phyloP scores from a whole-genome alignment of 2,888 invertebrate genomes.

The Napeogenes inachia region DNA sequence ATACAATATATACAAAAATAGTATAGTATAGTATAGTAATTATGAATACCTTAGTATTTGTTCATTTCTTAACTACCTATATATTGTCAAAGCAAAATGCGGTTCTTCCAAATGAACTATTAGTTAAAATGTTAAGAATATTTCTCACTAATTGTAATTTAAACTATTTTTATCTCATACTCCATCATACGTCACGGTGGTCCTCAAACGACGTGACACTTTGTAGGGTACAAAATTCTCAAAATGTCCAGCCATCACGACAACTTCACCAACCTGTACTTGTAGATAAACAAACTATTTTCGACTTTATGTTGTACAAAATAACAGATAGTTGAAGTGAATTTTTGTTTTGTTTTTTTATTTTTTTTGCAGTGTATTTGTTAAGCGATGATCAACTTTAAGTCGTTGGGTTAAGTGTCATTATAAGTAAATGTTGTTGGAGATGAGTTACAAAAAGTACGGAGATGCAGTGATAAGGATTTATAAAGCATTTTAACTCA shows the following conservation, averaged over 20 bases:
- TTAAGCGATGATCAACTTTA: not conserved
- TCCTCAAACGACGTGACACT: slow-evolving; percentile 63
- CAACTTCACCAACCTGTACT: slow-evolving; percentile 37
- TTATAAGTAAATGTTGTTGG: slow-evolving; percentile 5
- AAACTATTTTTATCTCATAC: slow-evolving; percentile 55
- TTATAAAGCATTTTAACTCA: slow-evolving; percentile 34
- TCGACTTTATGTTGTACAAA: slow-evolving; percentile 12
- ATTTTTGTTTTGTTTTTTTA: not conserved
- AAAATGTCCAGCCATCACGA: slow-evolving; percentile 70
- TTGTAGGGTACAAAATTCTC: slow-evolving; percentile 66
- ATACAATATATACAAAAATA: too few relatives aligned
- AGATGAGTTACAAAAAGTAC: slow-evolving; percentile 50
- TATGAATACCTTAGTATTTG: too few relatives aligned
- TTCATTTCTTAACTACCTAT: too few relatives aligned
- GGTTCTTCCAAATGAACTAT: too few relatives aligned
- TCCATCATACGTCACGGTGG: slow-evolving; percentile 58
- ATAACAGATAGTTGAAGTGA: slow-evolving; percentile 23
- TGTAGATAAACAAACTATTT: slow-evolving; percentile 2
- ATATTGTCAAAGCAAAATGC: too few relatives aligned
- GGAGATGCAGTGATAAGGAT: slow-evolving; percentile 55
- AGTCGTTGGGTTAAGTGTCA: not conserved
- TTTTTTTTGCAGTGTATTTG: not conserved
- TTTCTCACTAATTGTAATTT: slow-evolving; percentile 64
- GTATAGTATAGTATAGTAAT: too few relatives aligned
- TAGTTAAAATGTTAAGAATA: slow-evolving; percentile 13